Percentiles rank a stretch among this genome's conserved stretches.
These are phyloP conservation scores for Noctua janthe DNA, from an alignment of 2,888 invertebrate genomes.

Conservation along the genomic window DNA sequence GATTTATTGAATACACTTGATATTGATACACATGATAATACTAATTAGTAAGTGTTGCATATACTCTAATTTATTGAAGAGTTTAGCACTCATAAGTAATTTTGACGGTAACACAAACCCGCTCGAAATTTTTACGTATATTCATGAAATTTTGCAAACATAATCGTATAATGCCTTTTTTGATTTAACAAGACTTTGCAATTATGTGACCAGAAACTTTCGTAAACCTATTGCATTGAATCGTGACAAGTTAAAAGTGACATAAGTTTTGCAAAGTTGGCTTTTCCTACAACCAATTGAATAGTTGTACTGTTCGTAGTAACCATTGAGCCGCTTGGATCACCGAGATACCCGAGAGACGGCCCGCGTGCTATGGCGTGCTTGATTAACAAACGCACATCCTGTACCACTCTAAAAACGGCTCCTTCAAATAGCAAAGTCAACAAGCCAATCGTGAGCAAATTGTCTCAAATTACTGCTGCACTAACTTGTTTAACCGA, in stretches of 20 bases:
- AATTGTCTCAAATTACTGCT: conserved; percentile 86
- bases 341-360: background rate
- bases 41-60: background rate
- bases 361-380: conserved; percentile 69
- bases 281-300: conserved; percentile 34
- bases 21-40: background rate
- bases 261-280: conserved; percentile 12
- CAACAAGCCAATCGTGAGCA: conserved; percentile 81
- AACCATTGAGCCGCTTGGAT: conserved; percentile 13
- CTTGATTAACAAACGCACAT: conserved; percentile 75
- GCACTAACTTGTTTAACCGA: conserved; percentile 83
- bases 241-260: background rate
- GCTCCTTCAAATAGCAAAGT: conserved; percentile 79
- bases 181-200: background rate
- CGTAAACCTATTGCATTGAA: background rate
- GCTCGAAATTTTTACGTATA: background rate
- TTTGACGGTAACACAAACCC: background rate
- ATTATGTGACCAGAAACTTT: background rate
- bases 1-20: background rate
- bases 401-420: conserved; percentile 74
- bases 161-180: background rate
- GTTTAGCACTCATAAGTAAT: background rate
- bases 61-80: background rate
- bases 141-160: background rate
- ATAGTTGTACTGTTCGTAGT: conserved; percentile 26